A percentile compares a stretch with the other conserved stretches of the same genome.
Evolutionary conservation across 1,140 invertebrate species (phyloP).

Genomic region (Bombus affinis): DNA sequence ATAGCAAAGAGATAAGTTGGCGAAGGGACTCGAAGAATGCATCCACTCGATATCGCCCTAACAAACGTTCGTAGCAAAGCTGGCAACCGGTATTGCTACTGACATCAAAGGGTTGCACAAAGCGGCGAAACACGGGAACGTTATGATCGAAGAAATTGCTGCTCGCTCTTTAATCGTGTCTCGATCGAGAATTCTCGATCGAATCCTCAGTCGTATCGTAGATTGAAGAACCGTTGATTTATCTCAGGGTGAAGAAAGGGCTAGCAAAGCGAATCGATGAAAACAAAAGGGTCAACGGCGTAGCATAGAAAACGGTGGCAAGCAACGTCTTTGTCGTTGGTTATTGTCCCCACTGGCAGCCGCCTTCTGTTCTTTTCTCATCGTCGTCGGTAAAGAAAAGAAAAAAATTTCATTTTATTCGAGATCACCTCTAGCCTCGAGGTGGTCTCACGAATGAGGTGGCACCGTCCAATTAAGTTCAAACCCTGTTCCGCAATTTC

Average conservation of each 20-base stretch:
- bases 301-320: conserved; percentile 7
- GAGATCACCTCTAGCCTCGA: background rate
- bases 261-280: background rate
- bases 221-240: too few relatives aligned
- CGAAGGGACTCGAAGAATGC: background rate
- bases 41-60: too few relatives aligned
- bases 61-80: background rate
- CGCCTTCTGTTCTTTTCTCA: background rate
- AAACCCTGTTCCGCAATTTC: conserved; percentile 21
- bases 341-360: conserved; percentile 5
- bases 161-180: background rate
- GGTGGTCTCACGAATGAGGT: background rate
- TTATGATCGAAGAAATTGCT: too few relatives aligned
- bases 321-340: conserved; percentile 27
- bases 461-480: conserved; percentile 37
- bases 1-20: background rate
- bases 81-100: background rate
- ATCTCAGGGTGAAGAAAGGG: background rate
- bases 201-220: too few relatives aligned
- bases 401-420: conserved; percentile 33
- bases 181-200: background rate
- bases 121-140: too few relatives aligned
- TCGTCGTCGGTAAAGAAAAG: background rate
- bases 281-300: conserved; percentile 29
- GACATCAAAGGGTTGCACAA: background rate